These are phyloP conservation scores for Psilopogon haemacephalus DNA, from an alignment of 2,113 vertebrate genomes.

Conservation along the genomic window DNA sequence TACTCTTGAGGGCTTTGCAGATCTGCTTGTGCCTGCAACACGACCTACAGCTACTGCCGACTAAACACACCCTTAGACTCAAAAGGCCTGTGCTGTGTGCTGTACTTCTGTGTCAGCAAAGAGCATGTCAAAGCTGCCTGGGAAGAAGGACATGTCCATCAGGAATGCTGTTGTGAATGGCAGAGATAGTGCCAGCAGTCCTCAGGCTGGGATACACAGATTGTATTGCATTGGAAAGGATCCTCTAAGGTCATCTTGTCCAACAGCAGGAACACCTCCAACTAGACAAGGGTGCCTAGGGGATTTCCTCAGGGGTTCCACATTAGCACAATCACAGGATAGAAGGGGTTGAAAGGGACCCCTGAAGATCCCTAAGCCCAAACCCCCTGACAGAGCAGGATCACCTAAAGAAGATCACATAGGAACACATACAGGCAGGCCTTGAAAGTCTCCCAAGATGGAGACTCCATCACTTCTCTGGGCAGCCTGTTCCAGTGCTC, in stretches of 20 bases:
- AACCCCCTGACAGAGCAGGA: no score
- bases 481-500: no score
- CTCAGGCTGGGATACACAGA: background rate
- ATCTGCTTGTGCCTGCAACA: background rate
- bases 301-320: background rate
- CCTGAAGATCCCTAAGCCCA: no score
- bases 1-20: background rate
- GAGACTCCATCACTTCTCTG: no score
- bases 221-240: no score
- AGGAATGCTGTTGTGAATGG: background rate
- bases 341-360: no score
- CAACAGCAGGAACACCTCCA: no score
- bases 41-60: background rate
- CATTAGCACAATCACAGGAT: background rate
- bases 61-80: accelerated
- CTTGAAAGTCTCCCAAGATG: no score
- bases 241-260: no score
- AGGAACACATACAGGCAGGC: no score
- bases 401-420: no score
- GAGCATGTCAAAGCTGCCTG: background rate
- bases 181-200: background rate
- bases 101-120: background rate
- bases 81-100: background rate
- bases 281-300: no score
- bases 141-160: background rate